phyloP scores from a whole-genome alignment of 2,888 invertebrate species.

The Cetonia aurata region DNA sequence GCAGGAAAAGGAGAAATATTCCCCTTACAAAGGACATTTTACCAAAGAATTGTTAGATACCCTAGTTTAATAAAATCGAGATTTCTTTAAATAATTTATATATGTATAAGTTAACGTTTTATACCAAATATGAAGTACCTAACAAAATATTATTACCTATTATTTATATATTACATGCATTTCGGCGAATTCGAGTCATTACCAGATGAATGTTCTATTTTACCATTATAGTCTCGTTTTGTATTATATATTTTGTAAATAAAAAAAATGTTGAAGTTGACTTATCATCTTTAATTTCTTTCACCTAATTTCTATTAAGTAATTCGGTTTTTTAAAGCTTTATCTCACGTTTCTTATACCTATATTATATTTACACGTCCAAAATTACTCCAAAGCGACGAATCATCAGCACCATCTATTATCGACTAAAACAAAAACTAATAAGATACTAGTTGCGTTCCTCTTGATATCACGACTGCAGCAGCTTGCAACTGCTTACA shows the following conservation, averaged over 20 bases:
- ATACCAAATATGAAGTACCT: constrained; percentile 67
- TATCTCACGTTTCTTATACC: too few relatives aligned
- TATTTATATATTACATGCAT: constrained; percentile 42
- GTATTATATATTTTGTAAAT: constrained; percentile 47
- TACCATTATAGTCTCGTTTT: constrained; percentile 40
- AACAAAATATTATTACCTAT: constrained; percentile 52
- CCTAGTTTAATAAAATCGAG: constrained; percentile 60
- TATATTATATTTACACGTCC: too few relatives aligned
- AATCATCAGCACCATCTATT: too few relatives aligned
- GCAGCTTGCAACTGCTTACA: too few relatives aligned
- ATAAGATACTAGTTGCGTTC: too few relatives aligned
- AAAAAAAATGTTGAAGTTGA: constrained; percentile 45
- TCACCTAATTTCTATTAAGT: too few relatives aligned
- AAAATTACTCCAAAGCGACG: too few relatives aligned
- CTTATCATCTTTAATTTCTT: background rate
- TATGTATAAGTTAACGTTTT: constrained; percentile 54
- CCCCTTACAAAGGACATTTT: constrained; percentile 59
- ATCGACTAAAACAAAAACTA: too few relatives aligned
- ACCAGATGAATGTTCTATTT: constrained; percentile 40
- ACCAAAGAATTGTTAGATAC: constrained; percentile 68
- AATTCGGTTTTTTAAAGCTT: too few relatives aligned
- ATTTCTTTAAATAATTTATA: constrained; percentile 46
- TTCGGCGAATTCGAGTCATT: constrained; percentile 36
- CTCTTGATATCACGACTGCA: too few relatives aligned
- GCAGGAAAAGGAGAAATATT: constrained; percentile 50